Conservation (phyloP, 2,113 vertebrate species). For the Genyomyrus donnyi region DNA sequence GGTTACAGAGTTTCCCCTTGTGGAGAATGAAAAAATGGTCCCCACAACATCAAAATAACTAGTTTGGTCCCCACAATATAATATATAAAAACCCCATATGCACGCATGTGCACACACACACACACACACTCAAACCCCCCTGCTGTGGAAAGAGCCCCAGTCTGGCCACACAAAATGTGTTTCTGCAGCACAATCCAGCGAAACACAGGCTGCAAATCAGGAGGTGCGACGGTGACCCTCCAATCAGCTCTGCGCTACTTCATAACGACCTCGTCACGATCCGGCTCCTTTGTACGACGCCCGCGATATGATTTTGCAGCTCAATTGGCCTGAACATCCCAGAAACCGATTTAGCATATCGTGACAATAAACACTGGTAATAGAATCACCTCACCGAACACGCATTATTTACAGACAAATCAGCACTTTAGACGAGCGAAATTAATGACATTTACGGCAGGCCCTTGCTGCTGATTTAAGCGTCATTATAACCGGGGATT, state of each 20-base stretch:
- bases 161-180: conserved; percentile 23
- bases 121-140: background rate
- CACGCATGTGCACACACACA: background rate
- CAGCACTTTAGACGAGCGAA: conserved; percentile 24
- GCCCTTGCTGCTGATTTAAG: conserved; percentile 28
- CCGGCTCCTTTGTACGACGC: background rate
- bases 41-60: no score
- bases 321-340: background rate
- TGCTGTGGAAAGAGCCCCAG: background rate
- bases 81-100: background rate
- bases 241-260: background rate
- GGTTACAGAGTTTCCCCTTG: no score
- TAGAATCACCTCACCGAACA: background rate
- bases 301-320: background rate
- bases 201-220: background rate
- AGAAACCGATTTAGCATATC: background rate
- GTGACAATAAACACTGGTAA: background rate
- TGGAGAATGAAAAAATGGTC: no score
- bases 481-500: conserved; percentile 45
- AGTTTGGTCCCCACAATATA: background rate
- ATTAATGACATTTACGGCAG: conserved; percentile 22
- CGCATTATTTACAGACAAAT: conserved; percentile 4
- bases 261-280: conserved; percentile 4
- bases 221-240: background rate
- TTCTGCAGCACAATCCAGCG: background rate